Evolutionary conservation across 2,888 invertebrate genomes (phyloP), one percentile per base, ranked within the genome.

Genomic region (Lepeophtheirus nordmannii): DNA sequence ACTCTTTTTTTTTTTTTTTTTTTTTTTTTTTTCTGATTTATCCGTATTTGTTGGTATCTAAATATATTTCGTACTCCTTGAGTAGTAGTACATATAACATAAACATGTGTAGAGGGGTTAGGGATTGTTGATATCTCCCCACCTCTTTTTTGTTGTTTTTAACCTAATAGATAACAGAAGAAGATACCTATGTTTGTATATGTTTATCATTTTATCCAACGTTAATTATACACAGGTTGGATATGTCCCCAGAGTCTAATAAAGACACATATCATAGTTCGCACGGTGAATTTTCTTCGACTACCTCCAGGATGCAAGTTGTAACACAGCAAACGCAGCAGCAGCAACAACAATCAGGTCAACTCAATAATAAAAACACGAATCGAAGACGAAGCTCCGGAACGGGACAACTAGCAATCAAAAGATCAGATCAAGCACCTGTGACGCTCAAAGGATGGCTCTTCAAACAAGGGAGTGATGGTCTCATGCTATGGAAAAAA

Each of bases 401-500:
- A 14, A 46, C 53, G 53, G 53, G 53, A n/a, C 53, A 46, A 46
- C 53, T 46, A 14, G 53, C 53, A 46, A 63, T 63, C 53, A 63
- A 63, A n/a, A 46, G 63, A 17, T 63, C 63, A 22, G 63, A 63
- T 23, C 23, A 63, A 58, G 87, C 90, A 1, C 86, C 87, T 10
- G 89, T 92, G 10, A 83, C 89, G 0, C 81, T 89, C 72, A 84
- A 88, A 71, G 92, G 92, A 22, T 89, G 92, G 85, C 78, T 93
- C 62, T 86, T 89, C 76, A 91, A 92, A 74, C 89, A 92, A 78
- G 92, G 92, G 65, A 89, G 89, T 41, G 89, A 90, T 73, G 91
- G 91, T 10, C 79, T 93, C 3, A 92, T 90, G 81, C 83, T 90
- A 57, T 93, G 93, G 92, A 86, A 91, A 74, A 89, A 88, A 74